A percentile compares a stretch with the other conserved stretches of the same genome.
These are phyloP conservation scores for Brachynemurus nebulosus DNA, from an alignment of 2,888 invertebrate genomes.

Conservation along the genomic window DNA sequence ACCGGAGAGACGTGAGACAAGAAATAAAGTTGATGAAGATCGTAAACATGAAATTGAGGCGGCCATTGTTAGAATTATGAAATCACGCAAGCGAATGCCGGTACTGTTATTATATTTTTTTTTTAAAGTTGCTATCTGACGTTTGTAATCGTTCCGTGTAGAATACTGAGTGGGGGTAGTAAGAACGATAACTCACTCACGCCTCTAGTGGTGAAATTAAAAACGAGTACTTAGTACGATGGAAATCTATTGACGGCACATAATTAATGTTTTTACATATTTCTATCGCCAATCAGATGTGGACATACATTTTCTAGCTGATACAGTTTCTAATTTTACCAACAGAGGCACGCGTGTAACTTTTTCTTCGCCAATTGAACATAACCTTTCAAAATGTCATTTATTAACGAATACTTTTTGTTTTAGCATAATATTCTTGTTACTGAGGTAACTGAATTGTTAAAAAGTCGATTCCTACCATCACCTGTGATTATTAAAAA, in stretches of 20 bases:
- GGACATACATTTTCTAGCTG: no score
- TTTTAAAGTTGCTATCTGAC: slow-evolving; percentile 8
- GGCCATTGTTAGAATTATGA: slow-evolving; percentile 98
- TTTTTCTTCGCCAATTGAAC: no score
- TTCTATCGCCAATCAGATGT: no score
- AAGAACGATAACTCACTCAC: no score
- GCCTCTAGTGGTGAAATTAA: no score
- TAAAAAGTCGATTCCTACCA: slow-evolving; percentile 93
- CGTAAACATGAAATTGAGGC: slow-evolving; percentile 99
- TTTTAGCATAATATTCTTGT: slow-evolving; percentile 81
- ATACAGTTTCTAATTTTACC: no score
- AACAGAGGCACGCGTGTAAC: no score
- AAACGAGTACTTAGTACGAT: no score
- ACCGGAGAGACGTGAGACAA: slow-evolving; percentile 96
- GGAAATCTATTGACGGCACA: no score
- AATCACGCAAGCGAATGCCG: slow-evolving; percentile 88
- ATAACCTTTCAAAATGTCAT: slow-evolving; percentile 4
- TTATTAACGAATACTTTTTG: slow-evolving; percentile 13
- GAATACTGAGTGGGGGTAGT: no score
- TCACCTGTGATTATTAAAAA: slow-evolving; percentile 98
- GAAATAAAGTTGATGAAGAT: slow-evolving; percentile 97
- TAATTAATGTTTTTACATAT: no score
- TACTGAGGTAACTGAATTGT: slow-evolving; percentile 93
- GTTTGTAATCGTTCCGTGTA: no score
- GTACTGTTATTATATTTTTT: slow-evolving; percentile 34